Evolutionary conservation across 2,888 invertebrate species (phyloP).

Genomic region (Xestia ashworthii): DNA sequence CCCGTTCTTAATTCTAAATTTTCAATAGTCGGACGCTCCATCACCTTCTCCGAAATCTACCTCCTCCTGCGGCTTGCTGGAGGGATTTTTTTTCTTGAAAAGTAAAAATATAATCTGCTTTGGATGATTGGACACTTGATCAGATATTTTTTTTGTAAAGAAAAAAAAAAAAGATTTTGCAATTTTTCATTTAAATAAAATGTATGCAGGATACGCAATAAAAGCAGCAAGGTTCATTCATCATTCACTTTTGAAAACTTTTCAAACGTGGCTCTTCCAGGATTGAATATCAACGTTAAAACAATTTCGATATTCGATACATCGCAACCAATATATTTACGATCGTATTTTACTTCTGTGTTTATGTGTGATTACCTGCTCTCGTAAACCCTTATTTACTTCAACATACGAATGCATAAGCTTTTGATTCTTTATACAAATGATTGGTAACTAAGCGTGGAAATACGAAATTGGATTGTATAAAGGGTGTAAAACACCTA

Average conservation of each 20-base stretch:
- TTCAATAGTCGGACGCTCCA: no score
- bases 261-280: conserved; percentile 32
- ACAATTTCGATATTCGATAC: conserved; percentile 78
- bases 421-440: conserved; percentile 57
- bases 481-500: no score
- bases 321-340: conserved; percentile 75
- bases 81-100: neutral
- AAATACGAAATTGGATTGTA: neutral
- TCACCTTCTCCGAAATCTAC: no score
- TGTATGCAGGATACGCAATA: neutral
- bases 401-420: conserved; percentile 50
- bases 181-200: neutral
- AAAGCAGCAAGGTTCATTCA: neutral
- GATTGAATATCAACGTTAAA: conserved; percentile 44
- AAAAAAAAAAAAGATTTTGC: neutral
- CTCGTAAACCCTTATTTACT: conserved; percentile 76
- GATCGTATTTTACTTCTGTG: conserved; percentile 77
- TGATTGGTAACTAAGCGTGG: conserved; percentile 3
- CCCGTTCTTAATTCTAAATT: no score
- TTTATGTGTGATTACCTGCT: conserved; percentile 80
- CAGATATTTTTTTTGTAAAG: neutral
- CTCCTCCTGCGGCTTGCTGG: no score
- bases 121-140: neutral
- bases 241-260: neutral
- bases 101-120: neutral